These are phyloP conservation scores for Homalodisca vitripennis DNA, from an alignment of 1,140 invertebrate genomes.

Conservation along the genomic window DNA sequence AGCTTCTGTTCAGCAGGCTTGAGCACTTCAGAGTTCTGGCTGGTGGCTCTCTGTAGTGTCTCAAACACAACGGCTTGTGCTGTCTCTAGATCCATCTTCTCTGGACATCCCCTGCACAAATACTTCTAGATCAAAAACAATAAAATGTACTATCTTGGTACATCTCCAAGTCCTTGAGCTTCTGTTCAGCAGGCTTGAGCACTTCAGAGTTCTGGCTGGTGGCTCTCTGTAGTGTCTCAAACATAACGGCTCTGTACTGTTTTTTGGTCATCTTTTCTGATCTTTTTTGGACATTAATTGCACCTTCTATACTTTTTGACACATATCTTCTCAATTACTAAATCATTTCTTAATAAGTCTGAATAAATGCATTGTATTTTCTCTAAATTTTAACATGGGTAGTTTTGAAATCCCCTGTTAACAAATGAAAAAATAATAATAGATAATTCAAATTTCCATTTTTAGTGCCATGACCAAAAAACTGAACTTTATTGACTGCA, in stretches of 20 bases:
- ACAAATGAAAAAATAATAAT: no score
- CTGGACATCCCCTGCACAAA: conserved; percentile 28
- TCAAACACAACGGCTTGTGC: conserved; percentile 54
- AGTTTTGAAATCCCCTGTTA: no score
- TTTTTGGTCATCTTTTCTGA: conserved; percentile 8
- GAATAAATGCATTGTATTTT: no score
- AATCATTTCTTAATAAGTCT: no score
- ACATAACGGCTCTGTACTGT: conserved; percentile 45
- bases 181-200: conserved; percentile 83
- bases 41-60: conserved; percentile 78
- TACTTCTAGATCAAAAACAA: conserved; percentile 81
- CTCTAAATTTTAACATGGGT: no score
- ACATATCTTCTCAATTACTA: no score
- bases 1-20: conserved; percentile 86
- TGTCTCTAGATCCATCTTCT: conserved; percentile 27
- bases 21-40: conserved; percentile 78
- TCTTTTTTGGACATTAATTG: conserved; percentile 31
- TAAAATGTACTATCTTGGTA: conserved; percentile 84
- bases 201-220: conserved; percentile 81
- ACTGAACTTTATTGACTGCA: no score
- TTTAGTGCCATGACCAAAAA: no score
- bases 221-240: conserved; percentile 77
- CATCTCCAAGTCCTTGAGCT: conserved; percentile 84
- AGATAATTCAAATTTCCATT: no score
- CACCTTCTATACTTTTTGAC: no score